A percentile compares a stretch with the other conserved stretches of the same genome.
These are phyloP conservation scores for Thalassaphorura encarpata DNA, from an alignment of 1,140 invertebrate genomes.

Conservation along the genomic window DNA sequence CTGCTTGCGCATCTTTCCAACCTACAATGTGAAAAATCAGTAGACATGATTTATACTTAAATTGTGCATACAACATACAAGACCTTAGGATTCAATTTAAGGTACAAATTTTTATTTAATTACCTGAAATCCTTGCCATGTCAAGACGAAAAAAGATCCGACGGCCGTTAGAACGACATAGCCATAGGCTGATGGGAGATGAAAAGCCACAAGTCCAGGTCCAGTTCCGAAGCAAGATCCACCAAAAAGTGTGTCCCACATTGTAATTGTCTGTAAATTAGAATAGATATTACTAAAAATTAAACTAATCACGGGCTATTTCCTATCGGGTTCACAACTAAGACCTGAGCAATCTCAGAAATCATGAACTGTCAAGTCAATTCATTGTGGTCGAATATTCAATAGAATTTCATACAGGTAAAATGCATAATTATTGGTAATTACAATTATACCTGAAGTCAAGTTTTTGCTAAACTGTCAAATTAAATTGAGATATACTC, in stretches of 20 bases:
- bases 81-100: not conserved
- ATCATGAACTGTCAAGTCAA: too few species aligned
- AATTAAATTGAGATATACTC: too few species aligned
- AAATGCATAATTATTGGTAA: too few species aligned
- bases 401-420: too few species aligned
- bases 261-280: too few species aligned
- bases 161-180: slow-evolving; percentile 37
- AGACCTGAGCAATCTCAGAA: too few species aligned
- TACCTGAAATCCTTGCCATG: slow-evolving; percentile 37
- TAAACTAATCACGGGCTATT: too few species aligned
- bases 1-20: slow-evolving; percentile 21
- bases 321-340: too few species aligned
- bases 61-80: slow-evolving; percentile 7
- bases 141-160: slow-evolving; percentile 36
- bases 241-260: slow-evolving; percentile 18
- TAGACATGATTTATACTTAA: slow-evolving; percentile 3
- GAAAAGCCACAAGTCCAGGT: slow-evolving; percentile 9
- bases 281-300: too few species aligned
- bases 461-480: too few species aligned
- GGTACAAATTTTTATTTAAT: not conserved
- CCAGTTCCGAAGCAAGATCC: slow-evolving; percentile 15
- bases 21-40: slow-evolving; percentile 24
- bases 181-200: slow-evolving; percentile 36
- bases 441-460: too few species aligned
- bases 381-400: too few species aligned